A percentile compares a stretch with the other conserved stretches of the same genome.
Conservation (phyloP, 1,140 invertebrate species). For the Nephila pilipes region DNA sequence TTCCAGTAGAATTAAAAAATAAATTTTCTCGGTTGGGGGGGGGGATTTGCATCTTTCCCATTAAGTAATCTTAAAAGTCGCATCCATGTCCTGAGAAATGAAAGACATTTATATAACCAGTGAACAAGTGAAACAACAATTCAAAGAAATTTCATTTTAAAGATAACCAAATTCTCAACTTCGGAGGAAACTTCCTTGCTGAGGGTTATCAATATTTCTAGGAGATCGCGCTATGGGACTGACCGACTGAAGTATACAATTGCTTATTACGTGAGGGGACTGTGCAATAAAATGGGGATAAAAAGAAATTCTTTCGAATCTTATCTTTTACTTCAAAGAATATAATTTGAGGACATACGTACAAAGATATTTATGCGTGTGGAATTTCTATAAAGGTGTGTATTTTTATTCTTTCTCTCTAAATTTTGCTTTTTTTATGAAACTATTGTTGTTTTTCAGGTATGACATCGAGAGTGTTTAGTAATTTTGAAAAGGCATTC, state of each 20-base stretch:
- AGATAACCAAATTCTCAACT: slow-evolving; percentile 17
- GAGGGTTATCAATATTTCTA: slow-evolving; percentile 46
- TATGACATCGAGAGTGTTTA: too few relatives aligned
- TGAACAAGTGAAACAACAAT: slow-evolving; percentile 5
- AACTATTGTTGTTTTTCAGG: too few relatives aligned
- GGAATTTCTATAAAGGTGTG: not conserved
- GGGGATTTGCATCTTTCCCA: too few relatives aligned
- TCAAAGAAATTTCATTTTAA: slow-evolving; percentile 10
- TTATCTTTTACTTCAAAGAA: slow-evolving; percentile 47
- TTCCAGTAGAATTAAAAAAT: not conserved
- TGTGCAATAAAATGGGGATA: not conserved
- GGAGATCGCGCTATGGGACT: not conserved
- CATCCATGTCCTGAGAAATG: not conserved
- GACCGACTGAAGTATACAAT: slow-evolving; percentile 54
- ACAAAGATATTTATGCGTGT: slow-evolving; percentile 53
- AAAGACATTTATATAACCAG: not conserved
- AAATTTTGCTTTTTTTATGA: not conserved
- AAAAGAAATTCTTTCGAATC: slow-evolving; percentile 16
- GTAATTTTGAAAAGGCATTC: too few relatives aligned
- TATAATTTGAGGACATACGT: slow-evolving; percentile 48
- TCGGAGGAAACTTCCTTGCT: not conserved
- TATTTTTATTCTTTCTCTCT: not conserved
- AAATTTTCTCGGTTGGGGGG: not conserved
- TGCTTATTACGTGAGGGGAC: slow-evolving; percentile 40
- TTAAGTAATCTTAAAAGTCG: not conserved